Percentiles rank a stretch among this genome's conserved stretches.
phyloP scores from a whole-genome alignment of 2,888 invertebrate species.

The Smittia aterrima region DNA sequence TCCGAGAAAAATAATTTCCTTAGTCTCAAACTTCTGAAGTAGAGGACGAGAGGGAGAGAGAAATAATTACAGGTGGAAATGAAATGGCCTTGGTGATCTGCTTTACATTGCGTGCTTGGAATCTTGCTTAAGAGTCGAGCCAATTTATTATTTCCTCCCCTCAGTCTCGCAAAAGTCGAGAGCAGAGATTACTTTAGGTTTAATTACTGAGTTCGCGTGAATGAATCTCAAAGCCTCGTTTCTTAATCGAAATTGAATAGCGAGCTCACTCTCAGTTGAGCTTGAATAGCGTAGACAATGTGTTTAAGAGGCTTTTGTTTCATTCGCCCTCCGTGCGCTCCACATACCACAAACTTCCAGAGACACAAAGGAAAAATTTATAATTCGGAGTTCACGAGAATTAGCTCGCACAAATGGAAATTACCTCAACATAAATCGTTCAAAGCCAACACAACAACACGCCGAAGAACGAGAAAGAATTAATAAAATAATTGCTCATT shows the following conservation, averaged over 20 bases:
- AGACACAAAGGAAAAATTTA: conserved; percentile 11
- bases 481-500: conserved; percentile 29
- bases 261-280: background rate
- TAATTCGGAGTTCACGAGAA: conserved; percentile 21
- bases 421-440: background rate
- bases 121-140: background rate
- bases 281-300: conserved; percentile 9
- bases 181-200: background rate
- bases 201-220: background rate
- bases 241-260: background rate
- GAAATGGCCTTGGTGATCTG: conserved; percentile 9
- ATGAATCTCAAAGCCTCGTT: background rate
- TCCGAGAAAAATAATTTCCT: background rate
- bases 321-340: background rate
- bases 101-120: background rate
- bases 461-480: background rate
- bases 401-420: conserved; percentile 30
- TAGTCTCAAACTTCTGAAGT: background rate
- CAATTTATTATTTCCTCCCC: background rate
- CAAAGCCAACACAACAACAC: background rate
- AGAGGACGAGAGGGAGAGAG: too few species aligned
- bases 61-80: background rate
- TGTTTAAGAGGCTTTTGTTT: conserved; percentile 5
- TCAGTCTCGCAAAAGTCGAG: background rate
- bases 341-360: background rate